These are phyloP conservation scores for Metopolophium dirhodum DNA, from an alignment of 1,140 invertebrate genomes.

Conservation along the genomic window DNA sequence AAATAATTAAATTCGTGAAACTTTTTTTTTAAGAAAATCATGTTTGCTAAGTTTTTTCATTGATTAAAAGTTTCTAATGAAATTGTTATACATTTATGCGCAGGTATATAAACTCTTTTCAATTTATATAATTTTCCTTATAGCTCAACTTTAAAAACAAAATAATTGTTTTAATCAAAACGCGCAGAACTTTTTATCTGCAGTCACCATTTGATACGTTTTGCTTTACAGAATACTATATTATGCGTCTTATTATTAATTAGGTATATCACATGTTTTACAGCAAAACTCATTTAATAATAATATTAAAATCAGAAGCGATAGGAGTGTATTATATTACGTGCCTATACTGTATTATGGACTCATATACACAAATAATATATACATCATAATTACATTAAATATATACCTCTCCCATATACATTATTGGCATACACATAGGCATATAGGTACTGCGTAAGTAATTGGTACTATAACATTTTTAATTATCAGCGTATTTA, in stretches of 20 bases:
- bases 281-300: background rate
- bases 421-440: too few relatives aligned
- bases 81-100: background rate
- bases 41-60: slow-evolving; percentile 8
- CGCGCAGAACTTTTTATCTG: background rate
- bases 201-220: background rate
- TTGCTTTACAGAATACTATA: background rate
- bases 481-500: background rate
- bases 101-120: background rate
- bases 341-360: too few relatives aligned
- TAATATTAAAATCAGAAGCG: background rate
- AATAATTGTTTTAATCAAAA: background rate
- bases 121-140: background rate
- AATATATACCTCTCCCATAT: background rate
- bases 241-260: background rate
- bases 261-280: background rate
- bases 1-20: background rate
- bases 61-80: slow-evolving; percentile 9
- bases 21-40: background rate
- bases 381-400: background rate
- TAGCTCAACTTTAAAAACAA: background rate
- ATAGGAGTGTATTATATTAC: background rate
- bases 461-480: background rate
- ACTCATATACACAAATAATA: background rate
- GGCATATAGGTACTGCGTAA: too few relatives aligned